Conservation (phyloP, 2,113 vertebrate genomes). For the Protobothrops flavoviridis region DNA sequence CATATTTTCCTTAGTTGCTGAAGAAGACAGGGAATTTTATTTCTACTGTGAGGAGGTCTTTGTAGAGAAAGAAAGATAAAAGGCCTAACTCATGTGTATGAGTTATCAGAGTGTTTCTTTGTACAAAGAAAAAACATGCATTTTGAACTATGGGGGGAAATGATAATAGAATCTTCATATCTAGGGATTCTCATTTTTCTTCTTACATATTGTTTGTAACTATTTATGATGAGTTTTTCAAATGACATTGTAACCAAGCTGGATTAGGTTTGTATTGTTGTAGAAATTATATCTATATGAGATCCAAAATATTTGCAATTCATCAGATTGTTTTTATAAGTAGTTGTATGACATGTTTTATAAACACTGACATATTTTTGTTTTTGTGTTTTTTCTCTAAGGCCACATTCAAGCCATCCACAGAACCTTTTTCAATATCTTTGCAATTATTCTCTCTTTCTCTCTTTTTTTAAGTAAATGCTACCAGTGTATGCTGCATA, state of each 20-base stretch:
- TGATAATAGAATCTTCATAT: background rate
- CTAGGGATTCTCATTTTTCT: conserved; percentile 25
- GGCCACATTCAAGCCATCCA: background rate
- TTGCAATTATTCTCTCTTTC: background rate
- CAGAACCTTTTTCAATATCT: background rate
- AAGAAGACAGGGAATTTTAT: conserved; percentile 68
- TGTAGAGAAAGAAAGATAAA: conserved; percentile 62
- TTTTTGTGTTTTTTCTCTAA: background rate
- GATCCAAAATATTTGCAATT: conserved; percentile 17
- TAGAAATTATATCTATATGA: conserved; percentile 29
- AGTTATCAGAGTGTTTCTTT: conserved; percentile 58
- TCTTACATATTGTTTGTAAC: conserved; percentile 27
- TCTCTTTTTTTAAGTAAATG: background rate
- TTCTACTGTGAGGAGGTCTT: conserved; percentile 66
- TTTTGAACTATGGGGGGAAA: conserved; percentile 55
- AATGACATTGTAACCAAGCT: background rate
- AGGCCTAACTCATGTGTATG: conserved; percentile 50
- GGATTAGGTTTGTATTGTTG: background rate
- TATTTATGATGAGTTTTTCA: background rate
- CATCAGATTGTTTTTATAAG: background rate
- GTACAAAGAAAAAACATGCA: conserved; percentile 37
- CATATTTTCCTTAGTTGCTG: conserved; percentile 63
- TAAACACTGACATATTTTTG: background rate
- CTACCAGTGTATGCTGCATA: no score
- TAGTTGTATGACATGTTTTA: background rate